Evolutionary conservation across 1,140 invertebrate genomes (phyloP).

Genomic region (Drepana arcuata): DNA sequence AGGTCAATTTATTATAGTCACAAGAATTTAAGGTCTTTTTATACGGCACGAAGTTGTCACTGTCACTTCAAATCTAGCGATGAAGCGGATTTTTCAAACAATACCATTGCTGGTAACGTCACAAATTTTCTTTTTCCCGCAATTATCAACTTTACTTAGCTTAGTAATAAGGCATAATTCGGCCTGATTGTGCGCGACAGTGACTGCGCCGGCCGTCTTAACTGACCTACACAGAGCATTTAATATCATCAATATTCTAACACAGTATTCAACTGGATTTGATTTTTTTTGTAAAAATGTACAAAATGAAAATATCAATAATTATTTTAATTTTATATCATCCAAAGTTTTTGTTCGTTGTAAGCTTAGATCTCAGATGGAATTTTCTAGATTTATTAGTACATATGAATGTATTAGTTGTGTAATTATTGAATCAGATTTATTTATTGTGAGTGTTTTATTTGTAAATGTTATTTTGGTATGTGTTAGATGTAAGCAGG

Average conservation of each 20-base stretch:
- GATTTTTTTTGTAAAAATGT: constrained; percentile 64
- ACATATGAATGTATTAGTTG: constrained; percentile 47
- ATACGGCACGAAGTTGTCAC: no score
- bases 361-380: constrained; percentile 68
- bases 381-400: constrained; percentile 37
- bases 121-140: no score
- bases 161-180: no score
- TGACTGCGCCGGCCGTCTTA: no score
- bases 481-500: constrained; percentile 37
- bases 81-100: no score
- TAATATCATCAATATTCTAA: constrained; percentile 29
- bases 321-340: constrained; percentile 65
- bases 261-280: constrained; percentile 39
- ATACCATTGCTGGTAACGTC: no score
- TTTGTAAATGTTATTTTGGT: constrained; percentile 54
- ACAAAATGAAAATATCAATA: constrained; percentile 58
- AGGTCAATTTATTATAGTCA: constrained; percentile 41
- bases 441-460: constrained; percentile 14
- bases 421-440: constrained; percentile 25
- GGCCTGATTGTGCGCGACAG: no score
- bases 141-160: no score
- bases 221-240: no score
- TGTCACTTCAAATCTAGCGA: no score
- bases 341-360: constrained; percentile 68
- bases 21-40: no score